These are phyloP conservation scores for Salmo trutta DNA, from an alignment of 2,797 vertebrate genomes.

Conservation along the genomic window DNA sequence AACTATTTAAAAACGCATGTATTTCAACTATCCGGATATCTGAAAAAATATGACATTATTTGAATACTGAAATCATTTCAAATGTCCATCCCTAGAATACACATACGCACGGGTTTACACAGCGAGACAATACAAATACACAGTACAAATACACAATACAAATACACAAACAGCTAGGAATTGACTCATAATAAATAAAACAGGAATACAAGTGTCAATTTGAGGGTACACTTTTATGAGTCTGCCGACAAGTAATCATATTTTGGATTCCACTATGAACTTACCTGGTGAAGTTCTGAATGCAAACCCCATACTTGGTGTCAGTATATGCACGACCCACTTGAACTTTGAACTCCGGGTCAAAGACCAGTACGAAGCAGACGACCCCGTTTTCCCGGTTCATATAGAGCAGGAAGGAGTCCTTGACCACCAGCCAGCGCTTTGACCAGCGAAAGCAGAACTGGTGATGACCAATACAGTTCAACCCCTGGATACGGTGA, in stretches of 20 bases:
- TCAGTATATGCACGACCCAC: constrained; percentile 82
- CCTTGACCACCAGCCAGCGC: constrained; percentile 92
- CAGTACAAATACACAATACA: too few relatives aligned
- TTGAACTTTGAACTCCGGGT: constrained; percentile 82
- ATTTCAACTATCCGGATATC: too few relatives aligned
- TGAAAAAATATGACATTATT: too few relatives aligned
- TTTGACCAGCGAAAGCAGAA: constrained; percentile 89
- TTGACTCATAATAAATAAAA: too few relatives aligned
- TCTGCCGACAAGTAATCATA: background rate
- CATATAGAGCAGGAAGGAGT: constrained; percentile 89
- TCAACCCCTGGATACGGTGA: constrained; percentile 85
- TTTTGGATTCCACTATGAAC: constrained; percentile 7
- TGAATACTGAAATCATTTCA: too few relatives aligned
- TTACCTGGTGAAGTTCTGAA: constrained; percentile 86
- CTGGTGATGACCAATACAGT: constrained; percentile 85
- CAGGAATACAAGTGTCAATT: background rate
- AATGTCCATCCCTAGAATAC: constrained; percentile 43
- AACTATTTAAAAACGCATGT: too few relatives aligned
- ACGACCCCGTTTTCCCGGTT: constrained; percentile 76
- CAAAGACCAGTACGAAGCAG: constrained; percentile 88
- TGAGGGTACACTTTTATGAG: background rate
- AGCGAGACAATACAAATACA: background rate
- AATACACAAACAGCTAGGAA: too few relatives aligned
- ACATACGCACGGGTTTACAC: background rate
- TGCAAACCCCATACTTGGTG: constrained; percentile 82